Evolutionary conservation across 2,797 vertebrate genomes (phyloP).

Genomic region (Cottoperca gobio): DNA sequence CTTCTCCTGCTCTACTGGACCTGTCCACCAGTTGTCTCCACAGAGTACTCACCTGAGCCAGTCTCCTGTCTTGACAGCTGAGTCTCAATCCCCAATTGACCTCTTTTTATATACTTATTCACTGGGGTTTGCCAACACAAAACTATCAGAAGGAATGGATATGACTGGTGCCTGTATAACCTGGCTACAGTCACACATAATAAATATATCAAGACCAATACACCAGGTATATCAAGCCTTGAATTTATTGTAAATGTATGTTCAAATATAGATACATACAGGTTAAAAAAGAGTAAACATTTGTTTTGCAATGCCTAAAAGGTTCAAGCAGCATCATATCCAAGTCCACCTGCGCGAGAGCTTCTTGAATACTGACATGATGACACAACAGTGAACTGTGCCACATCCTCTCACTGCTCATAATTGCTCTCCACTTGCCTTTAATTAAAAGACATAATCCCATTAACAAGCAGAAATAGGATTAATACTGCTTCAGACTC

Average conservation of each 20-base stretch:
- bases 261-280: background rate
- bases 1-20: conserved; percentile 13
- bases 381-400: conserved; percentile 74
- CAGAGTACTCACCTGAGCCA: conserved; percentile 23
- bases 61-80: conserved; percentile 30
- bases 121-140: conserved; percentile 28
- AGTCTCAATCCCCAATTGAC: conserved; percentile 26
- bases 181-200: background rate
- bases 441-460: conserved; percentile 88
- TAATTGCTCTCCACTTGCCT: conserved; percentile 84
- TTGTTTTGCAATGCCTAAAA: background rate
- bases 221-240: background rate
- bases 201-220: background rate
- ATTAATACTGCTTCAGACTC: conserved; percentile 84
- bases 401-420: conserved; percentile 77
- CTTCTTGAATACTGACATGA: conserved; percentile 64
- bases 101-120: conserved; percentile 26
- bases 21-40: conserved; percentile 6
- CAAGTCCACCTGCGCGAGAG: conserved; percentile 50
- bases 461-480: conserved; percentile 86
- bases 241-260: background rate
- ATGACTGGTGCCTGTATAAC: background rate
- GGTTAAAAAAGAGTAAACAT: background rate
- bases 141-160: conserved; percentile 13
- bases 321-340: conserved; percentile 11